Evolutionary conservation across 2,888 invertebrate species (phyloP).

Genomic region (Miltochrista miniata): DNA sequence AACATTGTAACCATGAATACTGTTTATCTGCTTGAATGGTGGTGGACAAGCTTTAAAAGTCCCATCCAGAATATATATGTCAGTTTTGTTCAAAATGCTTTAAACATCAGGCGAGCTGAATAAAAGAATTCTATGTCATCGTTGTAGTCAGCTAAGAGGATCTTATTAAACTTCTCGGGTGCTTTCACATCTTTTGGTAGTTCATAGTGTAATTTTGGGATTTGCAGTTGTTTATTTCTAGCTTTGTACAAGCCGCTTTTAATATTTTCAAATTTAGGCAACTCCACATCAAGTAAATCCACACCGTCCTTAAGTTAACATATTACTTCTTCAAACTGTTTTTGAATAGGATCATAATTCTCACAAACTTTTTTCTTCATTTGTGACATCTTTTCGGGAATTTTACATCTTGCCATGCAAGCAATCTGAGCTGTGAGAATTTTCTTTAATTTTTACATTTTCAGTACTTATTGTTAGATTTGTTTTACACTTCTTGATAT

Average conservation of each 20-base stretch:
- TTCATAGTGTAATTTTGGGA: conserved; percentile 5
- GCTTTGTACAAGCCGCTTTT: conserved; percentile 6
- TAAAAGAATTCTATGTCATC: conserved; percentile 4
- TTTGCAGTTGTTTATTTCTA: conserved; percentile 6
- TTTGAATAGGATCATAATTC: conserved; percentile 11
- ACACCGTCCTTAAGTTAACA: conserved; percentile 9
- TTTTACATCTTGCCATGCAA: conserved; percentile 6
- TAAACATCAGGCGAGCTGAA: conserved; percentile 6
- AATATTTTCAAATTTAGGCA: conserved; percentile 7
- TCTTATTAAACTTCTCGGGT: conserved; percentile 8
- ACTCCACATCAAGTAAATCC: conserved; percentile 6
- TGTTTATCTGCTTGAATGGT: conserved; percentile 6
- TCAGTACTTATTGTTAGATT: conserved; percentile 8
- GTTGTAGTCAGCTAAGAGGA: conserved; percentile 8
- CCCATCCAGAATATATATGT: conserved; percentile 4
- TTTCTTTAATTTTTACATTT: conserved; percentile 3
- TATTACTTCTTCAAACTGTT: conserved; percentile 9
- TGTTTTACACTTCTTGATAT: conserved; percentile 3
- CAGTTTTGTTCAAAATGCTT: conserved; percentile 4
- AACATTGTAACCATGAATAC: conserved; percentile 5
- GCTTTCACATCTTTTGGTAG: conserved; percentile 7
- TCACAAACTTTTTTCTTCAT: conserved; percentile 6
- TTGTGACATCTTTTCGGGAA: conserved; percentile 5
- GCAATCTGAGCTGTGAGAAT: neutral
- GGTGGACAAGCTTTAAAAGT: conserved; percentile 5